Percentiles rank a stretch among this genome's conserved stretches.
These are phyloP conservation scores for Drosophila parthenogenetica DNA, from an alignment of 2,888 invertebrate species.

Conservation along the genomic window DNA sequence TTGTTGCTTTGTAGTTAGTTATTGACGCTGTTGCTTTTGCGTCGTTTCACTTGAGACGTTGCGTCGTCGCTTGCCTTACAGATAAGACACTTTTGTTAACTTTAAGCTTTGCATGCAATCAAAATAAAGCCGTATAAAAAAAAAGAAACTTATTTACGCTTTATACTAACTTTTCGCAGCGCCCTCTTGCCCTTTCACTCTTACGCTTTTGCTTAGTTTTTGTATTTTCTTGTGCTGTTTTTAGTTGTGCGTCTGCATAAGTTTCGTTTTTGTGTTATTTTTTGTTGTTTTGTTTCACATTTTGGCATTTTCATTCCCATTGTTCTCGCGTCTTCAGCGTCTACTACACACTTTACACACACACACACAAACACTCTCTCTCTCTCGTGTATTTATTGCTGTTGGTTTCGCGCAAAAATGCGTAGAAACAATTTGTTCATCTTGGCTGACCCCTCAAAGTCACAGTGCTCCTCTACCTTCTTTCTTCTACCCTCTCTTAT, in stretches of 20 bases:
- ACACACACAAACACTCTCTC: not conserved
- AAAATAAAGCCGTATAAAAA: slow-evolving; percentile 62
- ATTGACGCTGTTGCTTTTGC: slow-evolving; percentile 11
- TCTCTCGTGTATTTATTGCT: slow-evolving; percentile 21
- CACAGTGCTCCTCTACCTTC: slow-evolving; percentile 3
- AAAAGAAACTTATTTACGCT: slow-evolving; percentile 69
- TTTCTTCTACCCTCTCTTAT: not conserved
- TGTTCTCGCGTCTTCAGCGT: slow-evolving; percentile 50
- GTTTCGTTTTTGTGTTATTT: slow-evolving; percentile 51
- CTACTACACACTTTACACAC: not conserved
- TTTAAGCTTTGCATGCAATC: slow-evolving; percentile 72
- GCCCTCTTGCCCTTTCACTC: slow-evolving; percentile 8
- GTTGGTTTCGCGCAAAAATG: slow-evolving; percentile 49
- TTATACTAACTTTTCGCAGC: slow-evolving; percentile 39
- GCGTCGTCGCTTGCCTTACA: slow-evolving; percentile 41
- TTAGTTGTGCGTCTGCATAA: slow-evolving; percentile 41
- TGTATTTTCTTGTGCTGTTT: slow-evolving; percentile 6
- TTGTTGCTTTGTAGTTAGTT: slow-evolving; percentile 11
- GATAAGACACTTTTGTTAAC: slow-evolving; percentile 66
- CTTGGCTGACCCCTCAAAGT: slow-evolving; percentile 44
- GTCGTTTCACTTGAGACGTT: slow-evolving; percentile 49
- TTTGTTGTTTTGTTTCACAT: slow-evolving; percentile 28
- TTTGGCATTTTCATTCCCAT: slow-evolving; percentile 68
- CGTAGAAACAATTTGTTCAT: slow-evolving; percentile 63
- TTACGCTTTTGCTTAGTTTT: slow-evolving; percentile 4